Evolutionary conservation across 2,113 vertebrate genomes (phyloP).

Genomic region (Epinephelus fuscoguttatus): DNA sequence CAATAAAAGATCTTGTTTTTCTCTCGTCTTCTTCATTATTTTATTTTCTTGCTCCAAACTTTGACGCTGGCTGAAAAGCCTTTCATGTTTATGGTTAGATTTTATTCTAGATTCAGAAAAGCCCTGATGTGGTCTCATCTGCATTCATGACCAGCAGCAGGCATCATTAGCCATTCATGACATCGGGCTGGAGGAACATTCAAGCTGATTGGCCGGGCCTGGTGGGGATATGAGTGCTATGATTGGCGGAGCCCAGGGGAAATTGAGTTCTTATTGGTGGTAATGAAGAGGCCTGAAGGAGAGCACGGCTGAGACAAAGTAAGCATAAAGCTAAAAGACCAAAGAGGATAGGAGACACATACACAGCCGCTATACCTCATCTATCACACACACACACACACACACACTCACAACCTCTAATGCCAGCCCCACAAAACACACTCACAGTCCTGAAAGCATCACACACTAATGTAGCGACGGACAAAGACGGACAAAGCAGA

Average conservation of each 20-base stretch:
- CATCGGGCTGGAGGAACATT: conserved; percentile 41
- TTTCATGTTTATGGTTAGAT: conserved; percentile 20
- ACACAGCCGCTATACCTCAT: conserved; percentile 20
- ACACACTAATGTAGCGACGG: conserved; percentile 1
- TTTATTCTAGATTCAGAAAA: conserved; percentile 6
- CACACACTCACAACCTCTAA: conserved; percentile 23
- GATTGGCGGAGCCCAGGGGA: conserved; percentile 73
- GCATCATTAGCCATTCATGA: conserved; percentile 74
- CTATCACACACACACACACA: conserved; percentile 4
- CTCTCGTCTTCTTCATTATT: neutral
- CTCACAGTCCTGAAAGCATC: neutral
- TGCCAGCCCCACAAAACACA: neutral
- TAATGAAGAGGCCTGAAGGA: conserved; percentile 73
- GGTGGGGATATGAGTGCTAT: conserved; percentile 64
- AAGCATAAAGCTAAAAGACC: conserved; percentile 50
- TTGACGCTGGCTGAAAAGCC: neutral
- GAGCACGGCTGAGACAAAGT: conserved; percentile 44
- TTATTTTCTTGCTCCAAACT: neutral
- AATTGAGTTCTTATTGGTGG: conserved; percentile 73
- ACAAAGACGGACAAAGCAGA: neutral
- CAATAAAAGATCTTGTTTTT: neutral
- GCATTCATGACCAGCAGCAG: conserved; percentile 57
- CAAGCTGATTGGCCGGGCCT: conserved; percentile 68
- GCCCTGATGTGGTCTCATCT: conserved; percentile 40
- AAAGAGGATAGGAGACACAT: conserved; percentile 28